These are phyloP conservation scores for Pedicia rivosa DNA, from an alignment of 2,888 invertebrate species.

Conservation along the genomic window DNA sequence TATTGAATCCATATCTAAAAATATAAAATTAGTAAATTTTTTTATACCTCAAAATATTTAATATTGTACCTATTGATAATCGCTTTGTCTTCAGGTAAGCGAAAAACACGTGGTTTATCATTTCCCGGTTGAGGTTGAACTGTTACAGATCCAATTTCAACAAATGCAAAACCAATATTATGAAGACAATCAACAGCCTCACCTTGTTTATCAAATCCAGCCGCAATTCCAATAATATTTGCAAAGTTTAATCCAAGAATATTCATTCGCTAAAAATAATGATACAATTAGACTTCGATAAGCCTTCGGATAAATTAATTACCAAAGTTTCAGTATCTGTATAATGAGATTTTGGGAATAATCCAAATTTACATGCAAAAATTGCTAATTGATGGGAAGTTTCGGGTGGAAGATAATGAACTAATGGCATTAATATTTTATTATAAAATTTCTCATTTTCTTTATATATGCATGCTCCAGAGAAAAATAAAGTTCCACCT, in stretches of 20 bases:
- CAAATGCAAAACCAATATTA: constrained; percentile 82
- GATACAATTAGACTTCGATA: constrained; percentile 14
- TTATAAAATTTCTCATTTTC: constrained; percentile 68
- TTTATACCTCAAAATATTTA: not conserved
- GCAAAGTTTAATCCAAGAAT: constrained; percentile 55
- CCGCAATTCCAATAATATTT: constrained; percentile 95
- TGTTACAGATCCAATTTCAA: constrained; percentile 94
- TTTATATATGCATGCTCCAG: constrained; percentile 50
- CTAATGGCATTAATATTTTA: constrained; percentile 50
- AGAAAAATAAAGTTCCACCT: constrained; percentile 48
- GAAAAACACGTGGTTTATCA: constrained; percentile 81
- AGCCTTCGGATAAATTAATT: constrained; percentile 17
- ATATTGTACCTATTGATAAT: constrained; percentile 70
- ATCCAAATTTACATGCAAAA: constrained; percentile 53
- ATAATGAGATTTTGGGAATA: constrained; percentile 43
- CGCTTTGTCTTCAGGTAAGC: constrained; percentile 68
- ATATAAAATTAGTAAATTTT: constrained; percentile 4
- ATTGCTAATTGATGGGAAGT: constrained; percentile 67
- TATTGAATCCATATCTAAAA: constrained; percentile 80
- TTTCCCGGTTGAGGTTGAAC: constrained; percentile 89
- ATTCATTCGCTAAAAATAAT: constrained; percentile 39
- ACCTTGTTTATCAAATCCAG: constrained; percentile 96
- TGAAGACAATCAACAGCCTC: constrained; percentile 73
- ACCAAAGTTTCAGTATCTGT: constrained; percentile 51
- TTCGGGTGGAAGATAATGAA: constrained; percentile 62